Base-by-base conservation (phyloP, 2,888 invertebrate genomes). In the Caenorhabditis sp. region DNA sequence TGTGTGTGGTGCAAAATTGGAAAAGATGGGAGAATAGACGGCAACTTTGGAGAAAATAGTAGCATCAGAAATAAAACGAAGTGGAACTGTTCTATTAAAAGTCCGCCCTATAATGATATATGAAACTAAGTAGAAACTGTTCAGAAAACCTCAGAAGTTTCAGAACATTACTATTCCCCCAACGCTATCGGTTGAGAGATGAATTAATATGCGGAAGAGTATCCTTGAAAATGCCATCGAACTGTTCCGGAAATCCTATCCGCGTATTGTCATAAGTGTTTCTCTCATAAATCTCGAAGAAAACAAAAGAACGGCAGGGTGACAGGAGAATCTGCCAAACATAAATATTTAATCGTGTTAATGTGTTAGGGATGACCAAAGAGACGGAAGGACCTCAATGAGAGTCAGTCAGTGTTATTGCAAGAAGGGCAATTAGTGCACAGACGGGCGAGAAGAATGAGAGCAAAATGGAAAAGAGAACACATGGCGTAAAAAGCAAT, bases 271-370 rank as follows among this genome's bases (percentile, higher is more conserved):
- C 26, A 54, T 68, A 49, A 68, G 31, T 59, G 58, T 56, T 1
- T 54, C n/a, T n/a, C 56, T 28, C 41, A 70, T 44, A 77, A 76
- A 77, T 69, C 69, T 61, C 28, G 14, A 64, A 58, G 10, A 64
- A 44, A 66, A 64, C 63, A 64, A 79, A 47, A 70, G 56, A 79
- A 64, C 4, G 31, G 38, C 59, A 28, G 31, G 61, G 26, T 54
- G 64, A 24, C 77, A 61, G 61, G 38, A 68, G 54, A 38, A 54
- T 68, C 54, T 54, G 49, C 47, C 38, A 59, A 54, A 66, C 69
- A 79, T 79, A 64, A 79, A 79, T 79, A 70, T 63, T 64, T 70
- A 70, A 79, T 79, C 54, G 70, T 79, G 79, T 79, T 70, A 79
- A 79, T 70, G 79, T 79, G 79, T 63, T 41, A 77, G 68, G 44